A percentile compares a stretch with the other conserved stretches of the same genome.
These are phyloP conservation scores for Anguilla marmorata DNA, from an alignment of 2,797 vertebrate genomes.

Conservation along the genomic window DNA sequence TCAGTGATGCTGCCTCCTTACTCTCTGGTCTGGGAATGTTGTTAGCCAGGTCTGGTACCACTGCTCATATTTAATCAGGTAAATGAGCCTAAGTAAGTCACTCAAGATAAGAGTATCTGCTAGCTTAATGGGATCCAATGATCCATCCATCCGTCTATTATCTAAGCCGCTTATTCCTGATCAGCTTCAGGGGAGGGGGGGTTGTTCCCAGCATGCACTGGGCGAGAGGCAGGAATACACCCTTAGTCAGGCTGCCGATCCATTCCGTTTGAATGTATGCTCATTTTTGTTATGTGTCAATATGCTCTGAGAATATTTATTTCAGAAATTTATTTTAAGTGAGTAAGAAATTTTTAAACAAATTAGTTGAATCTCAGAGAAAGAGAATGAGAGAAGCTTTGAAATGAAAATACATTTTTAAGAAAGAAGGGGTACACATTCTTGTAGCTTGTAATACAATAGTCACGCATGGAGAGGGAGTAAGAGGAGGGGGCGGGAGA, in stretches of 20 bases:
- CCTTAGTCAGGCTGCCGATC: no score
- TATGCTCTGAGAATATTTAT: background rate
- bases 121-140: background rate
- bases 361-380: background rate
- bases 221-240: background rate
- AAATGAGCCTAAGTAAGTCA: background rate
- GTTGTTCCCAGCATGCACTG: no score
- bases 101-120: background rate
- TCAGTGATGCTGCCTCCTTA: background rate
- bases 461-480: slow-evolving; percentile 30
- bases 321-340: background rate
- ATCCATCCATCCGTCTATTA: background rate
- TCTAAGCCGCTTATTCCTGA: no score
- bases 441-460: slow-evolving; percentile 40
- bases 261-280: background rate
- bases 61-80: background rate
- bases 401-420: slow-evolving; percentile 34
- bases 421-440: slow-evolving; percentile 37
- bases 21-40: background rate
- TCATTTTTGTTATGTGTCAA: background rate
- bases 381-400: slow-evolving; percentile 11
- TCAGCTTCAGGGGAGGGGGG: no score
- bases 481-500: background rate
- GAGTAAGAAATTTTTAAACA: background rate
- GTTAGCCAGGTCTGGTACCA: background rate